phyloP scores from a whole-genome alignment of 1,140 invertebrate species.

The Brachionus asplanchnoidis region DNA sequence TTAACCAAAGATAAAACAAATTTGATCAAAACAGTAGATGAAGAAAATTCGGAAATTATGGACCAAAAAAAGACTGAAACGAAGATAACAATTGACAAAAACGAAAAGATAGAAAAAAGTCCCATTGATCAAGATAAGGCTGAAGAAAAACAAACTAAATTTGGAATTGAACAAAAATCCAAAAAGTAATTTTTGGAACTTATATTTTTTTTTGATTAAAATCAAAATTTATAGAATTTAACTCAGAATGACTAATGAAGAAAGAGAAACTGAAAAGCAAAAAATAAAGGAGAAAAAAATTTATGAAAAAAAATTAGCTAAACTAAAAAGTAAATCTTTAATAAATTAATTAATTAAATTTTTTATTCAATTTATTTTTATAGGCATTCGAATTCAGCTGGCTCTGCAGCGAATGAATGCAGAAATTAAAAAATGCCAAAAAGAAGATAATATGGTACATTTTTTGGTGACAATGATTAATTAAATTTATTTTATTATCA shows the following conservation, averaged over 20 bases:
- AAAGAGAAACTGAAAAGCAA: constrained; percentile 21
- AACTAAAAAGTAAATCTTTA: neutral
- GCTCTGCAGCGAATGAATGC: constrained; percentile 10
- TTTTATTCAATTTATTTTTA: neutral
- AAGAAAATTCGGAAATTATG: neutral
- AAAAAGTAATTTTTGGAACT: neutral
- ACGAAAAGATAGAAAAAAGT: neutral
- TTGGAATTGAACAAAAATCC: neutral
- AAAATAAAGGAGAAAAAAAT: constrained; percentile 40
- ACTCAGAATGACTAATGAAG: neutral
- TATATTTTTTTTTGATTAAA: neutral
- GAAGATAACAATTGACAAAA: too few relatives aligned
- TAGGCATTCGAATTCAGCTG: constrained; percentile 23
- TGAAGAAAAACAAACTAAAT: neutral
- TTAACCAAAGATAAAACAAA: neutral
- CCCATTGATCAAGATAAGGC: neutral
- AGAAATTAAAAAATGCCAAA: constrained; percentile 8
- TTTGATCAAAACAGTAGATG: neutral
- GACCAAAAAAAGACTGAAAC: neutral
- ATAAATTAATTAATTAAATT: neutral
- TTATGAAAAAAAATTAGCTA: constrained; percentile 29
- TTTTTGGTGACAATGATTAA: too few relatives aligned
- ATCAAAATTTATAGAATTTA: neutral
- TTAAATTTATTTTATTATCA: neutral
- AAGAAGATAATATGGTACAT: neutral